These are phyloP conservation scores for Zaprionus tsacasi DNA, from an alignment of 1,140 invertebrate genomes.

Conservation along the genomic window DNA sequence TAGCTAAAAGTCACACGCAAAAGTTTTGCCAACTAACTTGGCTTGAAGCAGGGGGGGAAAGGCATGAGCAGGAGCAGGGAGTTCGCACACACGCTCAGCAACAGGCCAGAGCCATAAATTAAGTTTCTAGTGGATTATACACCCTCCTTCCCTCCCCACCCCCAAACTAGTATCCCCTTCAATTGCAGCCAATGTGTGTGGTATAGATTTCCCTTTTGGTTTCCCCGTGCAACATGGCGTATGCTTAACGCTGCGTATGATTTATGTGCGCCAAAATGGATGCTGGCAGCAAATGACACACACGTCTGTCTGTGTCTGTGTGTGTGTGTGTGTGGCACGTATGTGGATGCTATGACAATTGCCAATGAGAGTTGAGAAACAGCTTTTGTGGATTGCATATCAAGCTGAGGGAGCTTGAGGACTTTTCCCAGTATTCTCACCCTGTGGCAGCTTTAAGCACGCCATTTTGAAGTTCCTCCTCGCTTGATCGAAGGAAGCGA, in stretches of 20 bases:
- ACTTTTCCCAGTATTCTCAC: background rate
- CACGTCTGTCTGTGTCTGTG: background rate
- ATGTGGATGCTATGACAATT: background rate
- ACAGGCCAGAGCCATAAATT: slow-evolving; percentile 29
- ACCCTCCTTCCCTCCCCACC: background rate
- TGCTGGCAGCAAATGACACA: slow-evolving; percentile 12
- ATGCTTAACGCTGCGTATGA: slow-evolving; percentile 55
- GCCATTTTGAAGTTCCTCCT: background rate
- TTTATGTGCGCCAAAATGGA: slow-evolving; percentile 49
- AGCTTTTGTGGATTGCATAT: slow-evolving; percentile 1
- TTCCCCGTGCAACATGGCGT: slow-evolving; percentile 46
- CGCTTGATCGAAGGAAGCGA: background rate
- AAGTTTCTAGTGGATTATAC: background rate
- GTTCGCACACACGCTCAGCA: slow-evolving; percentile 7
- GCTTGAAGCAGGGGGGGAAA: background rate
- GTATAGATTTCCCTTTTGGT: slow-evolving; percentile 2
- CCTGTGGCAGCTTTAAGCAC: background rate
- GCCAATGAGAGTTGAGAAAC: background rate
- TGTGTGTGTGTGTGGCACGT: background rate
- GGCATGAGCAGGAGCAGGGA: background rate
- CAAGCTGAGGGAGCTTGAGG: background rate
- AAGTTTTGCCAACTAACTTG: slow-evolving; percentile 30
- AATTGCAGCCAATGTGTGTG: slow-evolving; percentile 7
- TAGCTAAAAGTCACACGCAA: slow-evolving; percentile 22
- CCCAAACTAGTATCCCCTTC: too few relatives aligned